phyloP scores from a whole-genome alignment of 2,797 vertebrate species.

The Hippopotamyrus pictus region DNA sequence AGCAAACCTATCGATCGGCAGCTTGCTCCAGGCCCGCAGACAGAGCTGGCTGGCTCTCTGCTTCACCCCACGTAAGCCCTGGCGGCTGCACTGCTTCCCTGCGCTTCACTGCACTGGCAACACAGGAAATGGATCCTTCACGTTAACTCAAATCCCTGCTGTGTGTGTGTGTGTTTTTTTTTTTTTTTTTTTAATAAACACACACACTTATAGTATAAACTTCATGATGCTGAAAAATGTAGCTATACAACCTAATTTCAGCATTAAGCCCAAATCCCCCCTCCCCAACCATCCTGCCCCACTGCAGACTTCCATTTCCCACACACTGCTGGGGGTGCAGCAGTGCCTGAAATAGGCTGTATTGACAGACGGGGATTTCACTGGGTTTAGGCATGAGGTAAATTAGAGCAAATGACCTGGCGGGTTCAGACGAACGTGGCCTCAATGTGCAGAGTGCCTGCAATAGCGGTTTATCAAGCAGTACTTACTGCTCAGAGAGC shows the following conservation, averaged over 20 bases:
- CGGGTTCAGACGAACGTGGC: not conserved
- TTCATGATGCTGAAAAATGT: not conserved
- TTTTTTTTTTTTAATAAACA: not conserved
- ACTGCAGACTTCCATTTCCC: not conserved
- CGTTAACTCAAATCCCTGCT: not conserved
- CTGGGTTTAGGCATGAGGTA: not conserved
- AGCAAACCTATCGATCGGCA: conserved; percentile 4
- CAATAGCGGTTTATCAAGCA: conserved; percentile 10
- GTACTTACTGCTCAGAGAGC: not conserved
- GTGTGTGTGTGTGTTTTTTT: not conserved
- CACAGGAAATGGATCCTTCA: not conserved
- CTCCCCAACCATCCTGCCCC: not conserved
- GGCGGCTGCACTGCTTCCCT: not conserved
- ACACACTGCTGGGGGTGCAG: not conserved
- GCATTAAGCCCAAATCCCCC: not conserved
- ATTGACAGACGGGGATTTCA: conserved; percentile 7
- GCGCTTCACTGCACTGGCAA: not conserved
- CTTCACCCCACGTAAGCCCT: not conserved
- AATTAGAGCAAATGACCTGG: conserved; percentile 2
- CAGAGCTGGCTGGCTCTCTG: not conserved
- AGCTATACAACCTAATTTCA: not conserved
- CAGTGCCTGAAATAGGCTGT: not conserved
- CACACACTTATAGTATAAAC: not conserved
- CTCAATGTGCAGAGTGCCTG: not conserved
- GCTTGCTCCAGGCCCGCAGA: not conserved